Base-by-base conservation (phyloP, 1,140 invertebrate genomes). In the Calliopsis andreniformis region DNA sequence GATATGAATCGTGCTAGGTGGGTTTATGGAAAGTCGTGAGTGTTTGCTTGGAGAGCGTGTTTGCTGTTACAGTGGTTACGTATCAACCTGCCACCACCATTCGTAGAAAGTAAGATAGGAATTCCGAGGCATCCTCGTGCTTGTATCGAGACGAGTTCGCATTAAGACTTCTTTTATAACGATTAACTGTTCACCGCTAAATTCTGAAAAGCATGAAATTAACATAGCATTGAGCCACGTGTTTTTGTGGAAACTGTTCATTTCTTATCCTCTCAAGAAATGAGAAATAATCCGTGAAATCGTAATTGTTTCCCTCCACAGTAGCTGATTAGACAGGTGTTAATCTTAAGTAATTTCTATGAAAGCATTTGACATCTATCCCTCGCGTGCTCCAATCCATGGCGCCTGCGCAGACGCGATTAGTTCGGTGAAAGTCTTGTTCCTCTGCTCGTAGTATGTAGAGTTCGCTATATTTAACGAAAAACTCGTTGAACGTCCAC, bases 361-460 rank as follows among this genome's bases (percentile, higher is more conserved):
- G 4, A 35, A 59, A 47, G 6, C 5, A 12, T 23, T 16, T 39
- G 32, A 42, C 20, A 58, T 4, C 45, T 2, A 30, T 20, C 1
- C 18, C 43, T 51, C 23, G 18, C 25, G 45, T 32, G 35, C 14
- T 30, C 14, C 16, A 45, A 71, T 71, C 23, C 6, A 71, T 28
- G 20, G n/a, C 14, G 20, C 51, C 45, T 45, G 71, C 62, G 51
- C 51, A 56, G 51, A 56, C 14, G 43, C 23, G 30, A 43, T 2
- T 10, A n/a, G 28, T 28, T 25, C 20, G 73, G 80, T 82, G 80
- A 82, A 82, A 82, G 80, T 82, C 30, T 51, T 6, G 10, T 12
- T 18, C 39, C 10, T 49, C 20, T n/a, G 58, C 47, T 62, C 32
- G 32, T 47, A 25, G 59, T 12, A 28, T 10, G 6, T 23, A 18